Conservation (phyloP, 2,113 vertebrate genomes). For the Pholis gunnellus region DNA sequence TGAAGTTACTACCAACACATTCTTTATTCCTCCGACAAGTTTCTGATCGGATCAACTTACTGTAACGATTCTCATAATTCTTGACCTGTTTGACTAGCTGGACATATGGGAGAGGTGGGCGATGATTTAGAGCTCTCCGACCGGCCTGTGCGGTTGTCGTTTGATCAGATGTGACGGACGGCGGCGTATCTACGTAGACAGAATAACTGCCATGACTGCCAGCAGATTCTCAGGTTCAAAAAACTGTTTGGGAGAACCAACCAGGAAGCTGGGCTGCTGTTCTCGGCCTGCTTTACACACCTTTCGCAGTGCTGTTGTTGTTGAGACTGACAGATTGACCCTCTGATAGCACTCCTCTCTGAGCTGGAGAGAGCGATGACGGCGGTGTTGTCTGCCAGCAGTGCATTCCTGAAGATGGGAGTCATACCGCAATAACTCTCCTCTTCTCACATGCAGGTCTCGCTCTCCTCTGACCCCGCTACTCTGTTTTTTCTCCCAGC, state of each 20-base stretch:
- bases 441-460: slow-evolving; percentile 36
- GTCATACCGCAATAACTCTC: slow-evolving; percentile 58
- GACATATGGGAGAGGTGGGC: background rate
- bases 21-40: too few relatives aligned
- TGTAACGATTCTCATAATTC: too few relatives aligned
- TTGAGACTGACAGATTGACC: slow-evolving; percentile 40
- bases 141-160: background rate
- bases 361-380: background rate
- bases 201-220: background rate
- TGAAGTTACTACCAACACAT: too few relatives aligned
- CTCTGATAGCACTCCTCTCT: slow-evolving; percentile 34
- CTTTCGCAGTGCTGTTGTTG: slow-evolving; percentile 18
- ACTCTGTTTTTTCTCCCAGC: slow-evolving; percentile 27
- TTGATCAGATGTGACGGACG: background rate
- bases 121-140: background rate
- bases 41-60: too few relatives aligned
- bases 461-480: slow-evolving; percentile 32
- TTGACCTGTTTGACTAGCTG: background rate
- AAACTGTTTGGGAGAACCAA: too few relatives aligned
- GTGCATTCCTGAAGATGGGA: slow-evolving; percentile 68
- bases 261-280: slow-evolving; percentile 1
- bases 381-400: slow-evolving; percentile 37
- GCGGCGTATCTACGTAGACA: background rate
- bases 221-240: background rate
- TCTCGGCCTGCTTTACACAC: slow-evolving; percentile 6